Evolutionary conservation across 2,113 vertebrate genomes (phyloP), one percentile per base, ranked within the genome.

Genomic region (Sorex araneus): DNA sequence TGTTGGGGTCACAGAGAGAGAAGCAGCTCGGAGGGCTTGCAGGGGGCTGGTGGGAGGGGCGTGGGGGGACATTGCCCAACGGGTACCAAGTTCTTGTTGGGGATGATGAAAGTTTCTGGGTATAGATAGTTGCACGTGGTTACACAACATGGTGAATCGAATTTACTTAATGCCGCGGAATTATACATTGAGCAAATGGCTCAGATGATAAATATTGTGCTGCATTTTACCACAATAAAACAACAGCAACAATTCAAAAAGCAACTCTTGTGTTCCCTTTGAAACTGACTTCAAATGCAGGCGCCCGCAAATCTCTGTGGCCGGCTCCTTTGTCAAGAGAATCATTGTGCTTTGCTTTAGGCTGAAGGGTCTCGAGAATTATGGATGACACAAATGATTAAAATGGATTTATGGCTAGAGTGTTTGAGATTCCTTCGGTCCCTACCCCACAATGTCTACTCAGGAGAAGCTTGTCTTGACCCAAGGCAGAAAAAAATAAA

Each of bases 231-330:
- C 89, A 92, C 91, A 88, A 47, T 32, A 89, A 64, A 74, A 73
- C 32, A 63, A 1, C 74, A 19, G 34, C 60, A 81, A 69, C 60
- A 30, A 63, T 43, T 16, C 9, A 30, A 54, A 43, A 80, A 80
- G 60, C 13, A 28, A 60, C 69, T 80, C 43, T 64, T 64, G 40
- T 28, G 6, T 91, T 92, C 81, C 94, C 82, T 95, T 95, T 89
- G 94, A 91, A 93, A 93, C 50, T 19, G 87, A 93, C 95, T 96
- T 95, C 95, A 94, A 89, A 95, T 57, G 84, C 66, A 82, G 47
- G 47, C 69, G 82, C 16, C 75, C 66, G 85, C 67, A 34, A 83
- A 63, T 47, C 76, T 79, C 30, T 34, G 94, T 9, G 8, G 54
- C 78, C 69, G 66, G 50, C 1, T 28, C 71, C 87, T 93, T 87